Evolutionary conservation across 2,888 invertebrate genomes (phyloP), one percentile per base, ranked within the genome.

Genomic region (Gastracanthus pulcherrimus): DNA sequence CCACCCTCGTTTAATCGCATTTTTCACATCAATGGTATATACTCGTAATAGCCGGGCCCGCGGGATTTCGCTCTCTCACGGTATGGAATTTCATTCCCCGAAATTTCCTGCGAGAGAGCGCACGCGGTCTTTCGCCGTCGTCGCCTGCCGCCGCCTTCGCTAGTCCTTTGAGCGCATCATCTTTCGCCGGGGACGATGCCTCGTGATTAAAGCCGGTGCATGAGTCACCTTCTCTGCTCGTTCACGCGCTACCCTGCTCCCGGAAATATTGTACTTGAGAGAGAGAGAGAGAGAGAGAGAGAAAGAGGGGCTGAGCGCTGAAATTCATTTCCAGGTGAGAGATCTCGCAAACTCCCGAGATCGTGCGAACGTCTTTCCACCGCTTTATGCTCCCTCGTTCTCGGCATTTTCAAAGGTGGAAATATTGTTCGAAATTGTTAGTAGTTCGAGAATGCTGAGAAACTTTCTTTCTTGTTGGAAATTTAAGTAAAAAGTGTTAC

Each of bases 321-420:
- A 69, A 80, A 80, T 72, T 74, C 74, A 66, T 74, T 80, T 74
- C 38, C 60, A 58, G 34, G 26, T 67, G 74, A 29, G 41, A 74
- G 66, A 72, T 79, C 58, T 41, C 72, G 58, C 60, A 55, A n/a
- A n/a, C 11, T 51, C 51, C 23, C 19, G 51, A 3, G n/a, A 16
- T 48, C 9, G 48, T 19, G 48, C n/a, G n/a, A n/a, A 45, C 45
- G 2, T 45, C 45, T 45, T 51, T 51, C 9, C 55, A 13, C 51
- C 19, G 48, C 48, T n/a, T 16, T 19, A 5, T 2, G 16, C 13
- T 13, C 6, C 26, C 11, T 3, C 26, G 55, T 9, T 55, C n/a
- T 23, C 55, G 23, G 55, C 55, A 55, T 55, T 55, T 55, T 19
- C 19, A 9, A 19, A 7, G 23, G 55, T 11, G 26, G 26, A 55